Evolutionary conservation across 2,888 invertebrate genomes (phyloP), one percentile per base, ranked within the genome.

Genomic region (Drosophila neonasuta): DNA sequence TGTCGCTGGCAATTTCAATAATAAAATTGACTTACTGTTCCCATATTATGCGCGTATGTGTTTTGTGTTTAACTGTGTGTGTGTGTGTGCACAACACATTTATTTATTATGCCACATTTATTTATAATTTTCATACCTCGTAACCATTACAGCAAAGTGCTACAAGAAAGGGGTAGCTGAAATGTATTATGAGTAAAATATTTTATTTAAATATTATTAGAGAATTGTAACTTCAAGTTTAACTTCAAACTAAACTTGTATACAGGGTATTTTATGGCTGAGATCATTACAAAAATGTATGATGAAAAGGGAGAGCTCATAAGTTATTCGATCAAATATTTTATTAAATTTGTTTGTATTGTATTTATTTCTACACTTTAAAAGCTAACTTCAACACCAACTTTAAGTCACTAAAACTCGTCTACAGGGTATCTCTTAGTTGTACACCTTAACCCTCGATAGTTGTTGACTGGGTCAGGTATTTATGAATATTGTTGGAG

Each of bases 1-100:
- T 50, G 46, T 56, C 64, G 74, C 62, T 58, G 69, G 57, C 56
- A 46, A 59, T 83, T 83, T 74, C 68, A 73, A 81, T 83, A 87
- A 79, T 87, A 75, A 85, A 87, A 87, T 78, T 77, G 83, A 87
- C 83, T 87, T 87, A 71, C 83, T 76, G 79, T 70, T 68, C 56
- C 71, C 68, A 24, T 85, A 81, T 74, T 73, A 74, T 69, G 74
- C 68, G 65, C 32, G 55, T 34, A 34, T 46, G 45, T 34, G 45
- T 56, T 24, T 24, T 24, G 24, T 24, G 24, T 24, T 24, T 24
- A 24, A 24, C 5, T 6, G 24, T 46, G 45, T 24, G 34, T 56
- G 34, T 56, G 45, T 56, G 55, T 56, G 46, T 20, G 20, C 17
- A 20, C 68, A 64, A 63, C 74, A 68, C 74, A 80, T 74, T 78